phyloP scores from a whole-genome alignment of 35 echinoderm and acorn worm species.

The Heliocidaris tuberculata region DNA sequence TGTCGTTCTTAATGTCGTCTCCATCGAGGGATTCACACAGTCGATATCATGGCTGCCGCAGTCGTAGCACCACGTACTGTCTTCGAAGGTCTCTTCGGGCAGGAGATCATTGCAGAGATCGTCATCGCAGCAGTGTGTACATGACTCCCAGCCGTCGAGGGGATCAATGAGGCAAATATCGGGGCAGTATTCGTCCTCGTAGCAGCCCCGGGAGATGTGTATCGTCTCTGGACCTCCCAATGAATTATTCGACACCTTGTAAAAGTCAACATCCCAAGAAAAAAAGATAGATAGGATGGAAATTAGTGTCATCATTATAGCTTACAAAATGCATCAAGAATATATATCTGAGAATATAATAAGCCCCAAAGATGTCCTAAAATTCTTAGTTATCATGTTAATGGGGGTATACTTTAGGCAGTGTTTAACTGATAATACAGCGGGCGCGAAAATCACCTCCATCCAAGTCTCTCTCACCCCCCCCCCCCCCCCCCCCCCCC shows the following conservation, averaged over 20 bases:
- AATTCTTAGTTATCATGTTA: too few species aligned
- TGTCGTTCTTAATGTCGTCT: slow-evolving; percentile 28
- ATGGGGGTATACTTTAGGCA: too few species aligned
- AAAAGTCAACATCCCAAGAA: too few species aligned
- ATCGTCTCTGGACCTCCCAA: neutral
- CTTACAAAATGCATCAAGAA: too few species aligned
- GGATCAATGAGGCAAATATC: slow-evolving; percentile 26
- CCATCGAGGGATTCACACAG: slow-evolving; percentile 19
- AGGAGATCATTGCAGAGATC: slow-evolving; percentile 29
- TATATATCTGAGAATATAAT: too few species aligned
- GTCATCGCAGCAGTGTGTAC: slow-evolving; percentile 41
- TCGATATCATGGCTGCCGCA: slow-evolving; percentile 40
- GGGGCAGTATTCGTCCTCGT: slow-evolving; percentile 25
- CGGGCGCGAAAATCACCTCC: too few species aligned
- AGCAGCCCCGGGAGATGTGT: slow-evolving; percentile 16
- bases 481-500: too few species aligned
- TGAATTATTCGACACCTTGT: slow-evolving; percentile 31
- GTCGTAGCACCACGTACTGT: slow-evolving; percentile 51
- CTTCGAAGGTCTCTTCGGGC: slow-evolving; percentile 20
- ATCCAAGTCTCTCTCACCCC: too few species aligned
- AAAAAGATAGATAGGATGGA: too few species aligned
- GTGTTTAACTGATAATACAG: too few species aligned
- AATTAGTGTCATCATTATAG: too few species aligned
- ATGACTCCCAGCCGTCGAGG: slow-evolving; percentile 15
- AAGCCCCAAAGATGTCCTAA: too few species aligned